These are phyloP conservation scores for Crax fasciolata DNA, from an alignment of 2,797 vertebrate species.

Conservation along the genomic window DNA sequence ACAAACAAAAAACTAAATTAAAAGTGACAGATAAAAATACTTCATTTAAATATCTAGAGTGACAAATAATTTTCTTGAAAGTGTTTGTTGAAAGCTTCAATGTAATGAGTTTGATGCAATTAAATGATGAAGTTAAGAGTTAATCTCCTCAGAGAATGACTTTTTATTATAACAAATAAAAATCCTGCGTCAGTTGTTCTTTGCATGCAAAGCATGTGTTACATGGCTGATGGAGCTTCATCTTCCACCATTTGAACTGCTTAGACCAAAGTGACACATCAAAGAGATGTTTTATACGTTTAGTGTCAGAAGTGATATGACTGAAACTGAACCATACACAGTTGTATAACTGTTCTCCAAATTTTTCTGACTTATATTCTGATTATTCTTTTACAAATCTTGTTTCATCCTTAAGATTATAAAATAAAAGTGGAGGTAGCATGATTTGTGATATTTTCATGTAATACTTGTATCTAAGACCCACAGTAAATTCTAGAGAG, in stretches of 20 bases:
- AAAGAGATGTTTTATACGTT: not conserved
- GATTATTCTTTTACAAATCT: not conserved
- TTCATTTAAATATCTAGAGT: not conserved
- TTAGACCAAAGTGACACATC: not conserved
- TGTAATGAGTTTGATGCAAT: not conserved
- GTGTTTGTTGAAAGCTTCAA: conserved; percentile 9
- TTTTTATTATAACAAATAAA: conserved; percentile 1
- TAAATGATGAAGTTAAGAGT: not conserved
- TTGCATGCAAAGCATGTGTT: not conserved
- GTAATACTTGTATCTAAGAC: conserved; percentile 2
- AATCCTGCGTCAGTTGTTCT: not conserved
- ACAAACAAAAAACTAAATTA: not conserved
- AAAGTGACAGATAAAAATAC: not conserved
- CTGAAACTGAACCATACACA: not conserved
- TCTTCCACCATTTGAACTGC: not conserved
- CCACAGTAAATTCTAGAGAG: not conserved
- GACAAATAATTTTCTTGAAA: not conserved
- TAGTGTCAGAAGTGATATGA: not conserved
- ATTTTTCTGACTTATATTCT: not conserved
- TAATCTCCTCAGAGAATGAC: not conserved
- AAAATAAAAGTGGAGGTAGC: not conserved
- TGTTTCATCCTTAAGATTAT: not conserved
- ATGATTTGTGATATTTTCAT: conserved; percentile 5
- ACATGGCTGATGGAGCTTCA: not conserved
- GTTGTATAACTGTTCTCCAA: not conserved